Evolutionary conservation across 2,113 vertebrate genomes (phyloP), one percentile per base, ranked within the genome.

Genomic region (Burhinus oedicnemus): DNA sequence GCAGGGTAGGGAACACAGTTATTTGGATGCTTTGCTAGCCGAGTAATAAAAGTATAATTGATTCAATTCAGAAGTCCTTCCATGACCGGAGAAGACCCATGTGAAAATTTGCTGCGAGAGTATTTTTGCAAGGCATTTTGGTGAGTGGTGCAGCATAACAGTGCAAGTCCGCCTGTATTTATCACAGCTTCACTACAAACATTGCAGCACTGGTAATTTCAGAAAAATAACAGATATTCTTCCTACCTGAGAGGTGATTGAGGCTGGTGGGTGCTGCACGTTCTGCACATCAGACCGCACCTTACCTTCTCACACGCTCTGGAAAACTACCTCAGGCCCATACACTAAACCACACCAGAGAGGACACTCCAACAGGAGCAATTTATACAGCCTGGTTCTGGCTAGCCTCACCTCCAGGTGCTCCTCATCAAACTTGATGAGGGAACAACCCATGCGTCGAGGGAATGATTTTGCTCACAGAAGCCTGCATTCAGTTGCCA

Each of bases 241-340:
- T 85, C 71, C 27, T 83, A 90, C 90, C 54, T 74, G 57, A 93
- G 20, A 52, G 2, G 1, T 25, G 6, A 45, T 9, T 0, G 0
- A 70, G 27, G 23, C 22, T 5, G 1, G 20, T 1, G 8, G 5
- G 5, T 15, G 7, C 57, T 7, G 1, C 27, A 7, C 2, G 2
- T 51, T 26, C 79, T 34, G 3, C 4, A 8, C 4, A 54, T 23
- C 38, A 55, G 2, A 3, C 9, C 7, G 2, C 2, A 1, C 11
- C 25, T 42, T 27, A 15, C 5, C 49, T 3, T 32, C 55, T 51
- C 25, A 11, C 0, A 0, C 17, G 3, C 30, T 8, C 57, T 16
- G 1, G 13, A 80, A 52, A 38, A 25, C 14, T 8, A 4, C 36
- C 16, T 57, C 61, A 60, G 5, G 10, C 13, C 15, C 20, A 7